Conservation (phyloP, 2,797 vertebrate genomes). For the Malurus leucopterus region DNA sequence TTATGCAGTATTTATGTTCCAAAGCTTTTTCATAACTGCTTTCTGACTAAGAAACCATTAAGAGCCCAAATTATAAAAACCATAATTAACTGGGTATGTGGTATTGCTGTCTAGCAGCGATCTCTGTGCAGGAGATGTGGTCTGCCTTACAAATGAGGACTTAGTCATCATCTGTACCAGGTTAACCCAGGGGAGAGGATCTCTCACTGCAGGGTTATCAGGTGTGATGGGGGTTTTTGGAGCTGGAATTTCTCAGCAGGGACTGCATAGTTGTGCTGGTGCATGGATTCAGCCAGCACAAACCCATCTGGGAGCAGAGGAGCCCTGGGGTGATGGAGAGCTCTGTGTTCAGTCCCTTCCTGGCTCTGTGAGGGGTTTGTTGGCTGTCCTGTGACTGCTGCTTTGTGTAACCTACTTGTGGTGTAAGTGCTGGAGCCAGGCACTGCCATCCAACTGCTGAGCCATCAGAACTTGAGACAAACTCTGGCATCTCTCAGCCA, state of each 20-base stretch:
- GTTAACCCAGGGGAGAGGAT: neutral
- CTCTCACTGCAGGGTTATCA: neutral
- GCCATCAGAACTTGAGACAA: neutral
- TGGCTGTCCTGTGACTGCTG: neutral
- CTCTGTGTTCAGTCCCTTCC: neutral
- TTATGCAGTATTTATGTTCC: constrained; percentile 56
- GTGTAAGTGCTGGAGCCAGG: neutral
- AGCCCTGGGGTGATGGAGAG: neutral
- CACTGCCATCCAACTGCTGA: neutral
- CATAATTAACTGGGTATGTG: constrained; percentile 38
- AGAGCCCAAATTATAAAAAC: constrained; percentile 38
- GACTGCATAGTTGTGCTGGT: neutral
- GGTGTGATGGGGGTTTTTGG: neutral
- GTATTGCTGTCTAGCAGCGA: neutral
- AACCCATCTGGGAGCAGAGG: neutral
- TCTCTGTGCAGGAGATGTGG: neutral
- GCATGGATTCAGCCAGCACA: accelerated
- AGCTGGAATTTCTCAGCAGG: neutral
- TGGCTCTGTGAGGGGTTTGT: neutral
- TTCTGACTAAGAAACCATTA: constrained; percentile 51
- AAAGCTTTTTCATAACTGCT: constrained; percentile 35
- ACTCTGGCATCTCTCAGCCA: neutral
- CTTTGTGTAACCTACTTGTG: neutral
- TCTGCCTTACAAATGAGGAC: neutral
- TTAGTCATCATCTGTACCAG: neutral